Evolutionary conservation across 2,113 vertebrate species (phyloP).

Genomic region (Carollia perspicillata): DNA sequence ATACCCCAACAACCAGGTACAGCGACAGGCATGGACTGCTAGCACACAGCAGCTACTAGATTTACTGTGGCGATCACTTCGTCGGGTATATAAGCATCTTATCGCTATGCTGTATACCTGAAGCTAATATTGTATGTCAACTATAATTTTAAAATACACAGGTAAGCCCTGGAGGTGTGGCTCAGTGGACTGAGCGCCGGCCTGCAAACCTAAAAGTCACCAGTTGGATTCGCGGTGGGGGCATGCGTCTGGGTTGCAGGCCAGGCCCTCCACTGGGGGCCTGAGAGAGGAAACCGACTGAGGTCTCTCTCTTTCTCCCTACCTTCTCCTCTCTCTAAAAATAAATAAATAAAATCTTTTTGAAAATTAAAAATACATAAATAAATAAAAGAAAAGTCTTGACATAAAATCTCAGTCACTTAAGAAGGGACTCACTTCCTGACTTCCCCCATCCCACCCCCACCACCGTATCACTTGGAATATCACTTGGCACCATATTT

Average conservation of each 20-base stretch:
- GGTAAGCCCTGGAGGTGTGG: no score
- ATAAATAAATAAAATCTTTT: no score
- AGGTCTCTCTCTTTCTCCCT: no score
- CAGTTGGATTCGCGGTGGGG: no score
- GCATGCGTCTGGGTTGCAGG: no score
- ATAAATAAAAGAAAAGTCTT: not conserved
- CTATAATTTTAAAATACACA: not conserved
- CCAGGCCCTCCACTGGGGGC: no score
- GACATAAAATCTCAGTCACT: not conserved
- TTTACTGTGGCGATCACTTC: not conserved
- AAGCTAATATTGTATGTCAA: not conserved
- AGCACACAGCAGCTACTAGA: not conserved
- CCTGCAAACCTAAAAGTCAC: no score
- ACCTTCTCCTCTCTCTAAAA: no score
- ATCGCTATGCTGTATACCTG: not conserved
- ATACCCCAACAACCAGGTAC: not conserved
- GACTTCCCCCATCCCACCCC: fast-evolving
- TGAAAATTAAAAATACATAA: no score
- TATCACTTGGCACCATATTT: no score
- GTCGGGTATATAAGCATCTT: not conserved
- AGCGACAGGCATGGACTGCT: not conserved
- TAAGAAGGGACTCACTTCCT: not conserved
- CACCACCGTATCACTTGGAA: not conserved
- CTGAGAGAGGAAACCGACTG: no score
- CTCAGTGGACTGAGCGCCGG: no score